A percentile compares a stretch with the other conserved stretches of the same genome.
phyloP scores from a whole-genome alignment of 2,113 vertebrate species.

The Noctilio leporinus region DNA sequence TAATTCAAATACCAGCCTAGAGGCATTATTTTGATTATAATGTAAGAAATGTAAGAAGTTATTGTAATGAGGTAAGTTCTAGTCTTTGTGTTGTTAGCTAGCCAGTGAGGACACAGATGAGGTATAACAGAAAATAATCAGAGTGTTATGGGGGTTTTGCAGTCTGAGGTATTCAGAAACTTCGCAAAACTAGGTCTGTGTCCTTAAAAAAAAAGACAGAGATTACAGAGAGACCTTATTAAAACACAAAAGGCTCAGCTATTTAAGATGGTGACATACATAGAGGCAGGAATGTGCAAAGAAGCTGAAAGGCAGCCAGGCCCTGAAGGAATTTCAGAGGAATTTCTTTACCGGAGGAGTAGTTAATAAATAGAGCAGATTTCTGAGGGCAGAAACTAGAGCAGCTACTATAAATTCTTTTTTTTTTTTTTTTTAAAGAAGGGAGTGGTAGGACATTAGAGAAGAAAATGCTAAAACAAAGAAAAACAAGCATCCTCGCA shows the following conservation, averaged over 20 bases:
- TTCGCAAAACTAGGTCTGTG: slow-evolving; percentile 71
- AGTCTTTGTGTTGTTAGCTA: slow-evolving; percentile 59
- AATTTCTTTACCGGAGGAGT: slow-evolving; percentile 72
- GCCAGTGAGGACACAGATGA: slow-evolving; percentile 51
- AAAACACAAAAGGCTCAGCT: slow-evolving; percentile 72
- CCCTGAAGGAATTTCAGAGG: slow-evolving; percentile 76
- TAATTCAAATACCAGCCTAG: slow-evolving; percentile 56
- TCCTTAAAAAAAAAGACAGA: slow-evolving; percentile 61
- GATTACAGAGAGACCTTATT: slow-evolving; percentile 72
- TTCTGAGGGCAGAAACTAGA: slow-evolving; percentile 74
- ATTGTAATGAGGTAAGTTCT: slow-evolving; percentile 65
- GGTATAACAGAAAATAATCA: slow-evolving; percentile 68
- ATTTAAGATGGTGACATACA: slow-evolving; percentile 76
- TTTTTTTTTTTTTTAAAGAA: background rate
- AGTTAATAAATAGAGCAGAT: slow-evolving; percentile 76
- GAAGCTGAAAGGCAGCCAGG: slow-evolving; percentile 75
- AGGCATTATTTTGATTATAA: slow-evolving; percentile 52
- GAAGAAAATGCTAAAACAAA: slow-evolving; percentile 59
- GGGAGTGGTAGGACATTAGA: slow-evolving; percentile 44
- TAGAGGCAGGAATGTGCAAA: slow-evolving; percentile 71
- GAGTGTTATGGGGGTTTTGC: slow-evolving; percentile 52
- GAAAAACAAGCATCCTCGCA: slow-evolving; percentile 40
- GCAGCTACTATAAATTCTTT: slow-evolving; percentile 61
- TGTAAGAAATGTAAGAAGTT: slow-evolving; percentile 45
- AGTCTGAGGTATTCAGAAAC: slow-evolving; percentile 65